Evolutionary conservation across 1,140 invertebrate species (phyloP).

Genomic region (Drosophila prosaltans): DNA sequence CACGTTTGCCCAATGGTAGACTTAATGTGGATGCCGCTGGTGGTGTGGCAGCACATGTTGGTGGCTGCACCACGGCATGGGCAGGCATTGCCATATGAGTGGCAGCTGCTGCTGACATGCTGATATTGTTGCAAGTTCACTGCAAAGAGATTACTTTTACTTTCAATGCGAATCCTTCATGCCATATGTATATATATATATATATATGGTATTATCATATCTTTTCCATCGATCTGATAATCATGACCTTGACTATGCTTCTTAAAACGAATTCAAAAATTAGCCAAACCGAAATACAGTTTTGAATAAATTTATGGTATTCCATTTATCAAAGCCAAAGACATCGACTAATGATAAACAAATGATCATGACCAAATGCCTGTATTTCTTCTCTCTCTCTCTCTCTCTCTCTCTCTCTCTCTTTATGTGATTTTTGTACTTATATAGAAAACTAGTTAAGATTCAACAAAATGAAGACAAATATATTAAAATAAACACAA

Average conservation of each 20-base stretch:
- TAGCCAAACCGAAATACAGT: conserved; percentile 7
- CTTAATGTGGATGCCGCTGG: conserved; percentile 17
- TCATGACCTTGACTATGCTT: conserved; percentile 5
- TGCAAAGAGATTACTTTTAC: not conserved
- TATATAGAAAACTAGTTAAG: conserved; percentile 11
- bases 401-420: not conserved
- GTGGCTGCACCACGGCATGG: conserved; percentile 42
- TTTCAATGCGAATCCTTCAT: not conserved
- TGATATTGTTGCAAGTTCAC: conserved; percentile 8
- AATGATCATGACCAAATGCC: conserved; percentile 12
- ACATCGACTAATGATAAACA: conserved; percentile 21
- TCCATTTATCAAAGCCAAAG: conserved; percentile 23
- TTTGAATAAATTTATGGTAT: conserved; percentile 10
- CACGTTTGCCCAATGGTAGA: conserved; percentile 57
- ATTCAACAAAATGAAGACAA: not conserved
- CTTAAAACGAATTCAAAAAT: not conserved
- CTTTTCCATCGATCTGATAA: conserved; percentile 1
- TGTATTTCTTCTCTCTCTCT: not conserved
- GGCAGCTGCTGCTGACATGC: conserved; percentile 62
- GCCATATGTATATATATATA: not conserved
- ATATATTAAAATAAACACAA: not conserved
- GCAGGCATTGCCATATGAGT: conserved; percentile 70
- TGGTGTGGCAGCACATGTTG: conserved; percentile 23
- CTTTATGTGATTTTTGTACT: not conserved
- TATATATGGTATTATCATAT: not conserved